A percentile compares a stretch with the other conserved stretches of the same genome.
These are phyloP conservation scores for Dryobates pubescens DNA, from an alignment of 2,797 vertebrate species.

Conservation along the genomic window DNA sequence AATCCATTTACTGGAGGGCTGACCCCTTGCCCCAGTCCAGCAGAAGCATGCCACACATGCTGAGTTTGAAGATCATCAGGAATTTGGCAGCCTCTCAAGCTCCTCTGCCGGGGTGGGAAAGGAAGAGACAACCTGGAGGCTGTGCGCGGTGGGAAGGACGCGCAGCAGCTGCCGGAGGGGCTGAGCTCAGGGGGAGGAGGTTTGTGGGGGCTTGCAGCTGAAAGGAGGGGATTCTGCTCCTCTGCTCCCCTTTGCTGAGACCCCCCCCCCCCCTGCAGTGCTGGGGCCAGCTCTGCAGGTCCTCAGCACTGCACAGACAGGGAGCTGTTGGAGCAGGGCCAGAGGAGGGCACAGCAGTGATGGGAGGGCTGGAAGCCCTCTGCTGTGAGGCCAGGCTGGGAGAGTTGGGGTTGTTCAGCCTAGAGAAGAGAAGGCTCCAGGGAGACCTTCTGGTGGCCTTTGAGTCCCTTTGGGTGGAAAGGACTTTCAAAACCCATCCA, in stretches of 20 bases:
- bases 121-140: background rate
- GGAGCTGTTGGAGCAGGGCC: background rate
- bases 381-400: background rate
- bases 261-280: background rate
- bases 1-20: background rate
- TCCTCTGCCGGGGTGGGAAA: background rate
- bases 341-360: background rate
- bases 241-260: background rate
- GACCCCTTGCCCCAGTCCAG: background rate
- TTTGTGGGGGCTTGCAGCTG: background rate
- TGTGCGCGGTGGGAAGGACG: background rate
- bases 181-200: background rate
- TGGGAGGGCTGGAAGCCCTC: background rate
- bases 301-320: background rate
- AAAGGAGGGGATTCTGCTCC: background rate
- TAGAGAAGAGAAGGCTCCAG: background rate
- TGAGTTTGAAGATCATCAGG: background rate
- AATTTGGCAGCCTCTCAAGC: conserved; percentile 5
- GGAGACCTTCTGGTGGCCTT: too few species aligned
- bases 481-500: too few species aligned
- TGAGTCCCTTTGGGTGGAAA: too few species aligned
- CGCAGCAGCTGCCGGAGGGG: fast-evolving
- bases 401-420: background rate
- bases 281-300: background rate
- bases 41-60: background rate